Evolutionary conservation across 2,888 invertebrate species (phyloP).

Genomic region (Philaethria dido): DNA sequence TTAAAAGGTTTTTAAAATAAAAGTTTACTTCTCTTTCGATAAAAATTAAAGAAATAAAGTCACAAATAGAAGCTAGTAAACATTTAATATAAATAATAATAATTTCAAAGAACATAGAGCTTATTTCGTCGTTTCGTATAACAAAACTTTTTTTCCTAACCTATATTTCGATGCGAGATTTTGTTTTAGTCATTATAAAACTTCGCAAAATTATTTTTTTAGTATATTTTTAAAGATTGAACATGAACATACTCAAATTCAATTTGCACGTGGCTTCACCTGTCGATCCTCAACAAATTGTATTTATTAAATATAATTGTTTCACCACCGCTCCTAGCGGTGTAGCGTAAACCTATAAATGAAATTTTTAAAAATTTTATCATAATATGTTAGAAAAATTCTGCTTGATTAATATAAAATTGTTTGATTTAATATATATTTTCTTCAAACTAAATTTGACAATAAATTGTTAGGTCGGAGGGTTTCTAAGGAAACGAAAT

Average conservation of each 20-base stretch:
- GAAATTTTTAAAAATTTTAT: background rate
- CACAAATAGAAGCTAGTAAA: no score
- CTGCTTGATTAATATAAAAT: no score
- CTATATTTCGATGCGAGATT: background rate
- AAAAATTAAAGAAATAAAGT: no score
- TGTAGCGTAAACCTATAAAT: background rate
- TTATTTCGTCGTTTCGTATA: no score
- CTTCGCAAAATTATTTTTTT: background rate
- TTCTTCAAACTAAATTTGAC: no score
- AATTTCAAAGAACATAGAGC: no score
- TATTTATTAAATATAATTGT: conserved; percentile 27
- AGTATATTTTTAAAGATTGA: conserved; percentile 15
- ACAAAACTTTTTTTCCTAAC: background rate
- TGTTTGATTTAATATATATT: no score
- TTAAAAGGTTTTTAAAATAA: no score
- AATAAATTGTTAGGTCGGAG: no score
- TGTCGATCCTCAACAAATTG: conserved; percentile 19
- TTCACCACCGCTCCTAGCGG: background rate
- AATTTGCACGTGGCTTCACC: conserved; percentile 21
- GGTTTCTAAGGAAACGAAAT: no score
- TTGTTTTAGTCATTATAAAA: background rate
- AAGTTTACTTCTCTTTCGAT: no score
- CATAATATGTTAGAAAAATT: background rate
- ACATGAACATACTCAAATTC: conserved; percentile 14
- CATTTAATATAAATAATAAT: no score